These are phyloP conservation scores for Monoplex corrugatus DNA, from an alignment of 2,888 invertebrate genomes.

Conservation along the genomic window DNA sequence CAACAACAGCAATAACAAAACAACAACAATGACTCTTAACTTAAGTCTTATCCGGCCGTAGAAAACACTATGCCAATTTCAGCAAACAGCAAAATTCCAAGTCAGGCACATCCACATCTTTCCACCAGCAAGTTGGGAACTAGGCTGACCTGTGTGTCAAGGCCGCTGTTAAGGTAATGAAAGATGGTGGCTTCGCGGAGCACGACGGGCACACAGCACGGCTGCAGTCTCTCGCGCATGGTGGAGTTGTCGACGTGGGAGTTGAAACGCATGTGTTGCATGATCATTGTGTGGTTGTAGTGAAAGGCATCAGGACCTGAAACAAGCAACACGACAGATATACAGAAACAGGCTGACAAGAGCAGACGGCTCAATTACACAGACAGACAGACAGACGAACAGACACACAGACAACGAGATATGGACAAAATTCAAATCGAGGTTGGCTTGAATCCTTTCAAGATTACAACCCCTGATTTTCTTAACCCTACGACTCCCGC, in stretches of 20 bases:
- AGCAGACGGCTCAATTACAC: background rate
- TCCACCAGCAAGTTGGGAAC: conserved; percentile 48
- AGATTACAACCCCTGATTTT: no score
- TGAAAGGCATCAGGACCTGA: conserved; percentile 63
- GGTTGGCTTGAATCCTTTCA: no score
- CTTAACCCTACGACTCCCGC: no score
- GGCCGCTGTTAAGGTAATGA: conserved; percentile 39
- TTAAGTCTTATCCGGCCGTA: no score
- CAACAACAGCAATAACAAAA: no score
- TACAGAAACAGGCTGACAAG: no score
- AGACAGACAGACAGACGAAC: background rate
- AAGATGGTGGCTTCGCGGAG: conserved; percentile 51
- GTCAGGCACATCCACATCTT: conserved; percentile 45
- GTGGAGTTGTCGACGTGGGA: conserved; percentile 28
- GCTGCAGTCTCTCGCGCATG: conserved; percentile 51
- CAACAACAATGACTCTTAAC: no score
- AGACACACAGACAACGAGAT: no score
- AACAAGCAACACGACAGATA: no score
- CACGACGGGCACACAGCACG: conserved; percentile 65
- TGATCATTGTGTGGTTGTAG: conserved; percentile 67
- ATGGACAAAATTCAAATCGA: no score
- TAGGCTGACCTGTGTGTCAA: conserved; percentile 43
- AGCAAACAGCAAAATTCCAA: no score
- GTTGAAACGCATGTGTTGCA: conserved; percentile 63
- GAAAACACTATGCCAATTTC: no score